Conservation (phyloP, 2,113 vertebrate species). For the Triplophysa siluroides region DNA sequence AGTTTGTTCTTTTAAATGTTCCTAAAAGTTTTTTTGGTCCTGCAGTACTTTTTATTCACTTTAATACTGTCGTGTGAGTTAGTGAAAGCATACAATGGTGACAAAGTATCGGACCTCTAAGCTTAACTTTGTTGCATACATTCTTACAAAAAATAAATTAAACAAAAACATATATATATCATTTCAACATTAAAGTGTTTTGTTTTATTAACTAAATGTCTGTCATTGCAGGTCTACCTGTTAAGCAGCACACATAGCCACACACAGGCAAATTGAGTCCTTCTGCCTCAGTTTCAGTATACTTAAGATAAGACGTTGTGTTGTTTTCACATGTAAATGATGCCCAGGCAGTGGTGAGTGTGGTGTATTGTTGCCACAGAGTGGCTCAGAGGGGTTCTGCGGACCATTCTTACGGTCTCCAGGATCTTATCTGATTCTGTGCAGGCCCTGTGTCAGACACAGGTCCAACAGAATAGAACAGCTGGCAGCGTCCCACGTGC, state of each 20-base stretch:
- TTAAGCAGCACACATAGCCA: not conserved
- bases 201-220: not conserved
- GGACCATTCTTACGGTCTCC: constrained; percentile 33
- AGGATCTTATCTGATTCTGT: constrained; percentile 76
- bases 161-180: too few relatives aligned
- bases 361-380: constrained; percentile 64
- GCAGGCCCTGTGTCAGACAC: constrained; percentile 69
- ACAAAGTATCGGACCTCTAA: too few relatives aligned
- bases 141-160: too few relatives aligned
- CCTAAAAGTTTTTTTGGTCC: too few relatives aligned
- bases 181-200: too few relatives aligned
- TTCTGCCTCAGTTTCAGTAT: constrained; percentile 63
- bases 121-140: not conserved
- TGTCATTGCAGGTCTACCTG: not conserved
- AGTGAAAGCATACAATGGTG: too few relatives aligned
- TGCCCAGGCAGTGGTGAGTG: constrained; percentile 57
- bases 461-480: constrained; percentile 70
- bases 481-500: constrained; percentile 76
- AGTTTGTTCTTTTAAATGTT: too few relatives aligned
- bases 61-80: too few relatives aligned
- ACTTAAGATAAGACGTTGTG: constrained; percentile 70
- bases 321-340: constrained; percentile 79
- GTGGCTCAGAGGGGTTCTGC: constrained; percentile 61
- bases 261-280: not conserved
- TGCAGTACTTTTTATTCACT: too few relatives aligned